Base-by-base conservation (phyloP, 2,113 vertebrate genomes). In the Phaethon lepturus region DNA sequence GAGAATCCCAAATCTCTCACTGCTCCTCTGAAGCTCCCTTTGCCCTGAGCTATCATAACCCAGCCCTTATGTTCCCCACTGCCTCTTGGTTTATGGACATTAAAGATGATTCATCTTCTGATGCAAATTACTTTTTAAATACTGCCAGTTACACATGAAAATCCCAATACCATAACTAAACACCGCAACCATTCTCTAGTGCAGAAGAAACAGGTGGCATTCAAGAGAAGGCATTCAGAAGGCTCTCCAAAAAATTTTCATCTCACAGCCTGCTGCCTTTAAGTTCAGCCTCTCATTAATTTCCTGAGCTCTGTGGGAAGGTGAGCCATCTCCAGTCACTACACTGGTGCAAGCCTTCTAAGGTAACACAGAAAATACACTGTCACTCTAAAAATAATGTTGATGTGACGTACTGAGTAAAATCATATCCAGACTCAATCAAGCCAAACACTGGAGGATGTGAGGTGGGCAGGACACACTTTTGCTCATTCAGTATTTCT, bases 401-500 rank as follows among this genome's bases (percentile, higher is more conserved):
- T 47, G 56, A 81, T 17, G 80, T 72, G 67, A 82, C 93, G 33
- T 19, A 56, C 38, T 53, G 90, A 94, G 77, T 82, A 79, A 87
- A 96, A 79, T 64, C 66, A 40, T 6, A 50, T 2, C 66, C 80
- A 85, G 69, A 49, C 53, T 80, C 74, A 17, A 29, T 0, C 2
- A 12, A 85, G 80, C 23, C 31, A 59, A 87, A 38, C 1, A 29
- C 47, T 71, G 89, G 45, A 90, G 74, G 87, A 88, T 87, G 90
- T 10, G 42, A 93, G 79, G 93, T 73, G 78, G 85, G 95, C 63
- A 96, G 85, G 85, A 88, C 67, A 73, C 7, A 2, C n/a, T 90
- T 69, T 33, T 95, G 87, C 90, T 96, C 96, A 95, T 86, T 95
- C 85, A 95, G 38, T 25, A 69, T 86, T 94, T 72, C 90, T 93